Conservation (phyloP, 2,797 vertebrate species). For the Trichosurus vulpecula region DNA sequence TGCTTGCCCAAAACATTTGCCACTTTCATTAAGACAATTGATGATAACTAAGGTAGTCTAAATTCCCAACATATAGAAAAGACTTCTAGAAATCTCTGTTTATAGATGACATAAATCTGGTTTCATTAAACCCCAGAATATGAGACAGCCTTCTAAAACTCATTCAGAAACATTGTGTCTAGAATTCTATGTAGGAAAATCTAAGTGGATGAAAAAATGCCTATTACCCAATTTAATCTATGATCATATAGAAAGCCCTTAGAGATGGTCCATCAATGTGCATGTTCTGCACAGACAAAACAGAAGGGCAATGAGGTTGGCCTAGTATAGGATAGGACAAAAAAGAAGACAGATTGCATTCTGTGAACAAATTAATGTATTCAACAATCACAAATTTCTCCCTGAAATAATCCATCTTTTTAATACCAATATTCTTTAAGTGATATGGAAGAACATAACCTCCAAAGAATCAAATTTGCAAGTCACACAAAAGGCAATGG, state of each 20-base stretch:
- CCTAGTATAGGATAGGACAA: neutral
- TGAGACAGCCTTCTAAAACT: neutral
- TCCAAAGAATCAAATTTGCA: neutral
- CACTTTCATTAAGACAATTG: neutral
- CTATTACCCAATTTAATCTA: neutral
- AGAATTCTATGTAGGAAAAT: neutral
- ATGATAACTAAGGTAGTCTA: neutral
- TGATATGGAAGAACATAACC: neutral
- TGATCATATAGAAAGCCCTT: neutral
- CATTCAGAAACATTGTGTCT: neutral
- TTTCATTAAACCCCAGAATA: neutral
- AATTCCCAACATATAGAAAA: neutral
- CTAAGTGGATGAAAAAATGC: neutral
- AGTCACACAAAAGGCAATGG: neutral
- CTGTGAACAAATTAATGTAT: neutral
- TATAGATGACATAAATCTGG: neutral
- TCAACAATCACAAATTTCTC: neutral
- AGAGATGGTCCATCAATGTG: neutral
- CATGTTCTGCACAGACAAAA: neutral
- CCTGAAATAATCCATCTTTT: neutral
- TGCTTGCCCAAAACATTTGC: neutral
- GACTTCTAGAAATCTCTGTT: neutral
- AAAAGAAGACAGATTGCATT: neutral
- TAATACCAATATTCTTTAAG: neutral
- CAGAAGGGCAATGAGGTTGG: neutral